A percentile compares a stretch with the other conserved stretches of the same genome.
Evolutionary conservation across 2,797 vertebrate species (phyloP).

Genomic region (Galagoides demidoff): DNA sequence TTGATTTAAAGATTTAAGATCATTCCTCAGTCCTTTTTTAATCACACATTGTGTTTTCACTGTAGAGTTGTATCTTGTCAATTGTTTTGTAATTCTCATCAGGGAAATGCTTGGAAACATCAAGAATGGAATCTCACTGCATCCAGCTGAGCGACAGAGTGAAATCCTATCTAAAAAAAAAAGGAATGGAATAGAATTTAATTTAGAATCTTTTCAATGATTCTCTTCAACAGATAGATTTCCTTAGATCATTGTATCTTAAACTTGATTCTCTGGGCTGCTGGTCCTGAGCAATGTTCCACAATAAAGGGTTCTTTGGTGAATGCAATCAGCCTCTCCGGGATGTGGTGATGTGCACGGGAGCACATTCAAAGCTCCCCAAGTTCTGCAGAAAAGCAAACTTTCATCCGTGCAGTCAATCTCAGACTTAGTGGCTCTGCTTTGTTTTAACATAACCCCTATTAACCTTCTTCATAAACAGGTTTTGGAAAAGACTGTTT

Average conservation of each 20-base stretch:
- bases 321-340: neutral
- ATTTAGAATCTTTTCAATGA: neutral
- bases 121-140: neutral
- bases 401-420: neutral
- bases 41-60: conserved; percentile 10
- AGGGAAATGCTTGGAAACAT: conserved; percentile 2
- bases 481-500: neutral
- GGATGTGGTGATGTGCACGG: neutral
- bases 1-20: conserved; percentile 8
- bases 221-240: neutral
- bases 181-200: neutral
- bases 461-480: neutral
- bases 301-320: neutral
- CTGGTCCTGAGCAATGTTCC: neutral
- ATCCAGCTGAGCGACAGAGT: neutral
- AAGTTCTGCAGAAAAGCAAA: neutral
- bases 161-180: neutral
- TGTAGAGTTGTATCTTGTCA: neutral
- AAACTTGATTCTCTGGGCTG: neutral
- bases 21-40: neutral
- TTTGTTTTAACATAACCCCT: neutral
- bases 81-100: neutral
- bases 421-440: neutral
- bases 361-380: neutral
- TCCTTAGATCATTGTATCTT: neutral